Evolutionary conservation across 2,888 invertebrate genomes (phyloP).

Genomic region (Diabrotica balteata): DNA sequence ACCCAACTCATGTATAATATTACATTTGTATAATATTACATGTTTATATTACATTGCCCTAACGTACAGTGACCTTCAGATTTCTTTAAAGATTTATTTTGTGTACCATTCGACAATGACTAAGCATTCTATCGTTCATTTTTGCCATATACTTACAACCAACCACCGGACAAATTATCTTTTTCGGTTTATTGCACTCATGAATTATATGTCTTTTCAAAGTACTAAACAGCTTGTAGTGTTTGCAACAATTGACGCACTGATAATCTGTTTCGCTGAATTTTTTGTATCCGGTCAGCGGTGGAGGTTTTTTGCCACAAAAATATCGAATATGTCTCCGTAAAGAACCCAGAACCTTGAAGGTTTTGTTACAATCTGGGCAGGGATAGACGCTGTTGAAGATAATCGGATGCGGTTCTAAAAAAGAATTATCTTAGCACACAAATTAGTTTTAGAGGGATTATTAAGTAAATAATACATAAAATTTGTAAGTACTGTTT

Average conservation of each 20-base stretch:
- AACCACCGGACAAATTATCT: constrained; percentile 47
- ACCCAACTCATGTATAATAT: too few relatives aligned
- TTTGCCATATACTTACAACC: constrained; percentile 49
- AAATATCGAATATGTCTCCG: constrained; percentile 44
- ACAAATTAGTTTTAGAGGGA: too few relatives aligned
- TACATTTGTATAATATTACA: too few relatives aligned
- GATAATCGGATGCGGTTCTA: background rate
- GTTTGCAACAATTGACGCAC: constrained; percentile 36
- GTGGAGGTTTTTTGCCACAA: constrained; percentile 46
- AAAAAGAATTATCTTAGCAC: constrained; percentile 11
- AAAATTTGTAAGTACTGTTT: too few relatives aligned
- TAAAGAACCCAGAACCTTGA: constrained; percentile 41
- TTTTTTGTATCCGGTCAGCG: constrained; percentile 46
- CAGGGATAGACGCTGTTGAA: constrained; percentile 42
- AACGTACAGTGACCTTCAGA: too few relatives aligned
- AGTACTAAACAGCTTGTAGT: constrained; percentile 47
- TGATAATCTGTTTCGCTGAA: constrained; percentile 36
- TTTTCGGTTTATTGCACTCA: constrained; percentile 49
- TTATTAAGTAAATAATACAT: too few relatives aligned
- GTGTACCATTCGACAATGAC: constrained; percentile 49
- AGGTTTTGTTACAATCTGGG: constrained; percentile 39
- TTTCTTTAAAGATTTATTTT: constrained; percentile 33
- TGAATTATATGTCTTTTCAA: constrained; percentile 49
- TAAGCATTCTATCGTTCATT: constrained; percentile 49
- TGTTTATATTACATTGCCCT: too few relatives aligned